Base-by-base conservation (phyloP, 2,113 vertebrate genomes). In the Nanorana parkeri region DNA sequence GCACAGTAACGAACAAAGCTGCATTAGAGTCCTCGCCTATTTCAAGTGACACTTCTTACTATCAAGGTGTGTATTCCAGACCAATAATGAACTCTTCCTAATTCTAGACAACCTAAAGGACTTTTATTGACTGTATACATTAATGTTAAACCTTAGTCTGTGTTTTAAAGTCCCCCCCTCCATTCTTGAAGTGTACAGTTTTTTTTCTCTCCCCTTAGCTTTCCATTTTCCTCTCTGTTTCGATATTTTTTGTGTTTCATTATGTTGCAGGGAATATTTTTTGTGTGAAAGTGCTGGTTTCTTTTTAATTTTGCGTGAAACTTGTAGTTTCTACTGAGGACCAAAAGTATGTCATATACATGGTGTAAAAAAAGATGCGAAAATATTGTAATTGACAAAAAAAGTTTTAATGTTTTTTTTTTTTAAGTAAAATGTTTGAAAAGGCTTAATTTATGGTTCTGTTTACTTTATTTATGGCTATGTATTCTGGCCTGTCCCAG, bases 51-150 rank as follows among this genome's bases (percentile, higher is more conserved):
- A 92, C 97, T 77, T 92, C 93, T 86, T 95, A 97, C 83, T 99
- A 99, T 88, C 97, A 99, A 91, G 97, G 98, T 81, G 95, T 98
- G 85, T 99, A 99, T 90, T 96, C 98, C 65, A 91, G 98, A 88
- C 97, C 98, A 51, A 98, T 99, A 89, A 98, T 99, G 98, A 99
- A 99, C 95, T 99, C 98, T 5, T 96, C 98, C 84, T 99, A 95
- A 93, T 88, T 56, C 32, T 72, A 65, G 54, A 58, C 65, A 13
- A 47, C 60, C 47, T 23, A 54, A 84, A 61, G 76, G 80, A 85
- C 84, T 83, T 61, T 61, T 15, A 28, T 17, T 15, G 32, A 32
- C 71, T 79, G 68, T 83, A 69, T 83, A 85, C n/a, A 85, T 83
- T 26, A 13, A 68, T 68, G 65, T 92, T 92, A 91, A 89, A 87